Evolutionary conservation across 30 jellyfish, hydroid and myxozoan genomes (phyloP).

Genomic region (Pseudorhiza aurosa): DNA sequence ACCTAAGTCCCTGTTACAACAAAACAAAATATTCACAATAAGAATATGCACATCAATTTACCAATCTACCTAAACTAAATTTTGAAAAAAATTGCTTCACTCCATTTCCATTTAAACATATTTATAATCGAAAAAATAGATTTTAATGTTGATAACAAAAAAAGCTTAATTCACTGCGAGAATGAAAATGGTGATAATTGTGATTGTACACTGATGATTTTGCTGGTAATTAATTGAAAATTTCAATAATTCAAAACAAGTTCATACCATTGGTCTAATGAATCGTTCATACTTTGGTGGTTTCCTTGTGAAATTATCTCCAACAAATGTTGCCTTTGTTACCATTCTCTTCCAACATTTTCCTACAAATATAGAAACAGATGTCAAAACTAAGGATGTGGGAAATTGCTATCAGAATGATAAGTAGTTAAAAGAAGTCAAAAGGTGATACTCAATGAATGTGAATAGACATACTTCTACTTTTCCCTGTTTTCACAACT

Average conservation of each 20-base stretch:
- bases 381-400: not conserved
- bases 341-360: slow-evolving; percentile 99
- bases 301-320: slow-evolving; percentile 97
- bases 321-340: slow-evolving; percentile 97
- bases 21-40: too few species aligned
- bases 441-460: not conserved
- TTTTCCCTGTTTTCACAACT: slow-evolving; percentile 96
- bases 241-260: not conserved
- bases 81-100: too few species aligned
- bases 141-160: too few species aligned
- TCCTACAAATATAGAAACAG: slow-evolving; percentile 38
- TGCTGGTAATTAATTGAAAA: not conserved
- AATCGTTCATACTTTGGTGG: slow-evolving; percentile 99
- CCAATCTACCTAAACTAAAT: too few species aligned
- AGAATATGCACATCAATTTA: too few species aligned
- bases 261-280: slow-evolving; percentile 96
- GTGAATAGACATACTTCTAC: slow-evolving; percentile 68
- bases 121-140: too few species aligned
- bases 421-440: too few species aligned
- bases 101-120: too few species aligned
- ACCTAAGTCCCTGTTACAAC: slow-evolving; percentile 88
- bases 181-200: too few species aligned
- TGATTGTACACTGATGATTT: too few species aligned
- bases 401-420: too few species aligned
- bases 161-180: too few species aligned